These are phyloP conservation scores for Hypercompe scribonia DNA, from an alignment of 2,888 invertebrate genomes.

Conservation along the genomic window DNA sequence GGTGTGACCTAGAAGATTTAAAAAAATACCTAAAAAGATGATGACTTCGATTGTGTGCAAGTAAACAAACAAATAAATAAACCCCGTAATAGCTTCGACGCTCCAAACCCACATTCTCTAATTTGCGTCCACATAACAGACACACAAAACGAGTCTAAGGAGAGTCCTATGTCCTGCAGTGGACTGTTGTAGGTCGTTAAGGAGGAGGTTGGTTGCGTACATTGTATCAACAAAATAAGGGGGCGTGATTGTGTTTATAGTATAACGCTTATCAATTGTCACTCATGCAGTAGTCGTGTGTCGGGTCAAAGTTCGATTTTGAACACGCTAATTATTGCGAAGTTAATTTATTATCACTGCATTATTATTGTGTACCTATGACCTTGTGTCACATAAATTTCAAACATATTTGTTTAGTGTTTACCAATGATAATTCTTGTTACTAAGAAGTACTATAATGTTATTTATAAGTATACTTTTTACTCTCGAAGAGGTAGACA, in stretches of 20 bases:
- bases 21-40: too few relatives aligned
- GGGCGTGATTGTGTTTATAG: not conserved
- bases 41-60: too few relatives aligned
- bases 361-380: not conserved
- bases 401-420: not conserved
- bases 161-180: too few relatives aligned
- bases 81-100: too few relatives aligned
- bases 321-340: not conserved
- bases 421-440: not conserved
- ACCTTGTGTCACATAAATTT: not conserved
- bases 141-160: too few relatives aligned
- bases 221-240: not conserved
- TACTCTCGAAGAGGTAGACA: too few relatives aligned
- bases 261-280: not conserved
- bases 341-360: not conserved
- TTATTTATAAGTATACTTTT: not conserved
- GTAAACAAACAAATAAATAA: too few relatives aligned
- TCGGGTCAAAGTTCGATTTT: not conserved
- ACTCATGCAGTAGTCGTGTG: not conserved
- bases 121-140: too few relatives aligned
- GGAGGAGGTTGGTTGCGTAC: too few relatives aligned
- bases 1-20: too few relatives aligned
- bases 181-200: too few relatives aligned
- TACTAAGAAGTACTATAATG: not conserved
- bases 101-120: too few relatives aligned